Evolutionary conservation across 2,888 invertebrate genomes (phyloP), one percentile per base, ranked within the genome.

Genomic region (Steinernema scapterisci): DNA sequence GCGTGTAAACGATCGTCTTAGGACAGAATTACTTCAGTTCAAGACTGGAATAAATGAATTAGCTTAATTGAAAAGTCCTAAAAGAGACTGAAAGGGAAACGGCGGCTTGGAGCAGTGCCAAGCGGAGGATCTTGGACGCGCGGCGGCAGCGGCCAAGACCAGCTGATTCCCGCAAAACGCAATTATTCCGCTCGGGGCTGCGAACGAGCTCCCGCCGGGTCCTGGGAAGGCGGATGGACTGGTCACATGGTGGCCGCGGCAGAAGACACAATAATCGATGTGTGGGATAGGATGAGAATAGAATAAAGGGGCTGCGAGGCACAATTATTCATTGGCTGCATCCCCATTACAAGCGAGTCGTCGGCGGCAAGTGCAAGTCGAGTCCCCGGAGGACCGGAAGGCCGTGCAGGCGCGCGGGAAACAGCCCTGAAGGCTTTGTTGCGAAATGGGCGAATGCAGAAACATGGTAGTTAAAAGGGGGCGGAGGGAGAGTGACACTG

Each of bases 251-350:
- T 63, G 63, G 63, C 38, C 63, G 27, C 27, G 16, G 16, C 54
- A 31, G 63, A 48, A 48, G 48, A 48, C n/a, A 31, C 63, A 21
- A 63, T 63, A 16, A 63, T 63, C 63, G 63, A 63, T 63, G 63
- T 25, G 27, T n/a, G 23, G 19, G 25, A 54, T 11, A 23, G 31
- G 63, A 31, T 11, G 52, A 52, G 52, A 21, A 21, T 52, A 11
- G 38, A 38, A 38, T 38, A 38, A 48, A n/a, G 16, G n/a, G 48
- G 48, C 3, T 48, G 48, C 11, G 13, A 25, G n/a, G 63, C 63
- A 31, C 63, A 63, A 63, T 63, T 63, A 63, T 27, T 63, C 63
- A 27, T 63, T 63, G 48, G 16, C 19, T 27, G 63, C 63, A 19
- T 27, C 31, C 63, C 63, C 63, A 63, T 63, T 63, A 63, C 21